These are phyloP conservation scores for Hyla sarda DNA, from an alignment of 2,113 vertebrate genomes.

Conservation along the genomic window DNA sequence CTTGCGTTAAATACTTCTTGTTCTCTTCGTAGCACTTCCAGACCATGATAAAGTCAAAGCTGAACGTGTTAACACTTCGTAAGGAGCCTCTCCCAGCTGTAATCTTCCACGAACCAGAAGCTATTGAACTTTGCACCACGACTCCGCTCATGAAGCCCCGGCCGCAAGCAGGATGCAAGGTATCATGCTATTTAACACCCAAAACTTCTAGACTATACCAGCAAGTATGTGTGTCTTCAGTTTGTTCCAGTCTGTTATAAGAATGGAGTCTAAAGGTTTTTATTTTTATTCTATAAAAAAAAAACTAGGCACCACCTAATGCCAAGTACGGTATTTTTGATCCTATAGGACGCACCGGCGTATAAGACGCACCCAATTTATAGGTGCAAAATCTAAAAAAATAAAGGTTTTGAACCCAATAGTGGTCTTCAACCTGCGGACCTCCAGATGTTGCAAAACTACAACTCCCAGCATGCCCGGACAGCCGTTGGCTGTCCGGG, in stretches of 20 bases:
- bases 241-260: background rate
- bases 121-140: slow-evolving; percentile 95
- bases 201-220: background rate
- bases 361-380: too few relatives aligned
- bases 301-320: background rate
- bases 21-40: slow-evolving; percentile 90
- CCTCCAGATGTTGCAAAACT: too few relatives aligned
- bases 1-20: slow-evolving; percentile 50
- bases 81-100: slow-evolving; percentile 95
- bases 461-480: too few relatives aligned
- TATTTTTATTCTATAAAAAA: background rate
- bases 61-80: slow-evolving; percentile 95
- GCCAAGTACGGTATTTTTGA: background rate
- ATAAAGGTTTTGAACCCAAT: too few relatives aligned
- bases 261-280: background rate
- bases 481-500: too few relatives aligned
- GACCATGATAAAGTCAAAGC: slow-evolving; percentile 98
- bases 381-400: too few relatives aligned
- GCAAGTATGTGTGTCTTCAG: background rate
- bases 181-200: slow-evolving; percentile 63
- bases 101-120: slow-evolving; percentile 97
- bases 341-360: too few relatives aligned
- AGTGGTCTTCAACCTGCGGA: too few relatives aligned
- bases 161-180: slow-evolving; percentile 92
- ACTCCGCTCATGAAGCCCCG: slow-evolving; percentile 87